These are phyloP conservation scores for Corythoichthys intestinalis DNA, from an alignment of 2,113 vertebrate species.

Conservation along the genomic window DNA sequence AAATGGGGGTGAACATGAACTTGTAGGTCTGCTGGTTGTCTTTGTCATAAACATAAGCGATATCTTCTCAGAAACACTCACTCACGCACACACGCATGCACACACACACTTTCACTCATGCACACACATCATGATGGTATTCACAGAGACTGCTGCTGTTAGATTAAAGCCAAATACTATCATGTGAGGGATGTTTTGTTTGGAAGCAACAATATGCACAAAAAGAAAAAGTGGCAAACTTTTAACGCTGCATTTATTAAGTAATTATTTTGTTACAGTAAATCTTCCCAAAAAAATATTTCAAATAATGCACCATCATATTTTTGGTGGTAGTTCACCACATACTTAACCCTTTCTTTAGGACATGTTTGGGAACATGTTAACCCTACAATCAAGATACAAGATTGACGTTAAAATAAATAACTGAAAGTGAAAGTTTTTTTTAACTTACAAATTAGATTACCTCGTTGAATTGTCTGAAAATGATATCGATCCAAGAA, in stretches of 20 bases:
- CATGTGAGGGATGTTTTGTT: conserved; percentile 61
- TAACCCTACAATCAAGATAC: too few species aligned
- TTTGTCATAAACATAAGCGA: neutral
- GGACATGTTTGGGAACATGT: too few species aligned
- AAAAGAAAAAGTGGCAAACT: conserved; percentile 1
- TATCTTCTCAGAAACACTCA: neutral
- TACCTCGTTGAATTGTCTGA: too few species aligned
- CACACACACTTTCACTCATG: conserved; percentile 6
- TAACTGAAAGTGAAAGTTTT: too few species aligned
- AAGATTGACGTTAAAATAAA: too few species aligned
- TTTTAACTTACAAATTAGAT: too few species aligned
- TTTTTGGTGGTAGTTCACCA: neutral
- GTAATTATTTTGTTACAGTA: neutral
- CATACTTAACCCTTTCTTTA: neutral
- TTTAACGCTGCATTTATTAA: neutral
- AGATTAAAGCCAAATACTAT: conserved; percentile 39
- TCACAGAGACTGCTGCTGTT: conserved; percentile 45
- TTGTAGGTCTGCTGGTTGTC: conserved; percentile 2
- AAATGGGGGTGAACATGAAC: conserved; percentile 1
- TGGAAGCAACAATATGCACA: conserved; percentile 13
- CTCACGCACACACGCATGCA: conserved; percentile 8
- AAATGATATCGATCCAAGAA: too few species aligned
- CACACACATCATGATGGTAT: conserved; percentile 30
- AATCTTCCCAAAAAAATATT: too few species aligned
- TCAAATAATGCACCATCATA: neutral